These are phyloP conservation scores for Drosophila acutilabella DNA, from an alignment of 2,888 invertebrate genomes.

Conservation along the genomic window DNA sequence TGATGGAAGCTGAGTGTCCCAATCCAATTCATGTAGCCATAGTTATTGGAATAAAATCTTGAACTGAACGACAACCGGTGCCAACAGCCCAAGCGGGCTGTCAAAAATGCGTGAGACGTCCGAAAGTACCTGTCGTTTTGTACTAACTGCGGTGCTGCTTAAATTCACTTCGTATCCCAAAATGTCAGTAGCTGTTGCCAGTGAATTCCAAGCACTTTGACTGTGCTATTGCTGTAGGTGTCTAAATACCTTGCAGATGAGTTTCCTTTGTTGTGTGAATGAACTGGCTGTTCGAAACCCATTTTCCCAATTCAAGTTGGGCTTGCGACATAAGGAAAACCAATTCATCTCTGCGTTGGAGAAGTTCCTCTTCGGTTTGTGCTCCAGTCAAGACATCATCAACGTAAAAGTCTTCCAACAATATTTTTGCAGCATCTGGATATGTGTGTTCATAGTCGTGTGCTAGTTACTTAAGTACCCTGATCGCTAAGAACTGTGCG, in stretches of 20 bases:
- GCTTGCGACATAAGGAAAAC: no score
- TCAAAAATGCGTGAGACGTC: neutral
- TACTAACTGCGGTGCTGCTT: neutral
- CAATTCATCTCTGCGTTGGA: no score
- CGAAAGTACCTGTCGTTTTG: neutral
- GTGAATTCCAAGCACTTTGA: slow-evolving; percentile 9
- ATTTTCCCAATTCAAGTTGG: slow-evolving; percentile 2
- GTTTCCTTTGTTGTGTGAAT: neutral
- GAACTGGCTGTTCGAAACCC: neutral
- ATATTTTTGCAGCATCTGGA: no score
- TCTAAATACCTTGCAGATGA: neutral
- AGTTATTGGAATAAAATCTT: no score
- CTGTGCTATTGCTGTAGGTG: neutral
- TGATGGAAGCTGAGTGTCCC: neutral
- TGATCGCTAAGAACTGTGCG: no score
- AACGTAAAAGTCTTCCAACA: no score
- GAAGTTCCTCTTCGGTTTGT: no score
- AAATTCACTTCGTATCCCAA: neutral
- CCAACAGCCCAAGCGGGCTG: neutral
- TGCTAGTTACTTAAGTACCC: no score
- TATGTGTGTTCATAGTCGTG: no score
- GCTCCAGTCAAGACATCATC: no score
- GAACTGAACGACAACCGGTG: neutral
- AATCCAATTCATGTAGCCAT: neutral
- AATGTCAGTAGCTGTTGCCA: slow-evolving; percentile 1